Evolutionary conservation across 2,797 vertebrate genomes (phyloP), one percentile per base, ranked within the genome.

Genomic region (Salmo trutta): DNA sequence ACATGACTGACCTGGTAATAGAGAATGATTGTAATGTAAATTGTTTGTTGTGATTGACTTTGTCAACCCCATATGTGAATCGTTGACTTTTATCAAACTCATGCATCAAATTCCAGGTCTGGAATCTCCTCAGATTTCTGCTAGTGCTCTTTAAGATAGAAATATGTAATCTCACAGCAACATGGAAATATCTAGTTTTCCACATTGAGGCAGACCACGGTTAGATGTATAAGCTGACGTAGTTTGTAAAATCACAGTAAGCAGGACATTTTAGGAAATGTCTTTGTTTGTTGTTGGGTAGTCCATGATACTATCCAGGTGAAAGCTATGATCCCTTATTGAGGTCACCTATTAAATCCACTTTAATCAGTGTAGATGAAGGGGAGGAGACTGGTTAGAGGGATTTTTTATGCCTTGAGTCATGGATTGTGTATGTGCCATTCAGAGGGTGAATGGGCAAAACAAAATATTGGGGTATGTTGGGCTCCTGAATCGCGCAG

Each of bases 1-100:
- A 82, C 87, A 87, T 83, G 88, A 82, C 71, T 88, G 83, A 88
- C 77, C 77, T 82, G 65, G 80, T 88, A 77, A 75, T 86, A 82
- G 16, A 76, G 68, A 77, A n/a, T 74, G 75, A 66, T 31, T 81
- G 71, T 84, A 70, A 71, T 74, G 79, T 65, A 54, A 75, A 62
- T 70, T 47, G 74, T 76, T 71, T 81, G 21, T 33, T 67, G 31
- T 56, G 29, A 33, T 68, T 77, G 8, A 72, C 56, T 71, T 29
- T 74, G 36, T 71, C 75, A 51, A 74, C 6, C 51, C 65, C 52
- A 27, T 53, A 56, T 53, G 71, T 56, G 24, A 73, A 73, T 73
- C 1, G 5, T 29, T 33, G 31, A 27, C 53, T 56, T 19, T 73
- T 31, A 54, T 17, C 47, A 79, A 75, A 73, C 24, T 64, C 21